Base-by-base conservation (phyloP, 2,113 vertebrate genomes). In the Bostrychus sinensis region DNA sequence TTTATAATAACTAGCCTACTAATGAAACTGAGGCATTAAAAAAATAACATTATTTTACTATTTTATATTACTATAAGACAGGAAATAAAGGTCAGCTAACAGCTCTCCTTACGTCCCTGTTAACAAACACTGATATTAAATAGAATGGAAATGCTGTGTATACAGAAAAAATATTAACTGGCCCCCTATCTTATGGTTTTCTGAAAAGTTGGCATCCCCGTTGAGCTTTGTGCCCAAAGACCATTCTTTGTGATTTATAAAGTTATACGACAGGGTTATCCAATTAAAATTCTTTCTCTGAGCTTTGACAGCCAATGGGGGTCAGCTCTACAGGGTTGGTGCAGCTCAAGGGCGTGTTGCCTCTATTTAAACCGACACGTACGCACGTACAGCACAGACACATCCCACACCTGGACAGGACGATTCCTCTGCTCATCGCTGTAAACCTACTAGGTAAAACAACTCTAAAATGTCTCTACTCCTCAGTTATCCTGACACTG, bases 281-380 rank as follows among this genome's bases (percentile, higher is more conserved):
- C 86, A 84, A 81, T 87, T 7, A 46, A 54, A 78, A 60, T 25
- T 42, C 45, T 22, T 30, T 39, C 4, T 1, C 12, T 20, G 59
- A 64, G 30, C 37, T 39, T 16, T 17, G 22, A 53, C 16, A 82
- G 59, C 91, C 90, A 90, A 91, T 91, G 59, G 55, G 57, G 64
- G 57, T 3, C 32, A 4, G 46, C 28, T 60, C 10, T 39, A 36
- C 42, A 1, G 50, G 56, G 30, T 7, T n/a, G 25, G 25, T 64
- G 48, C 42, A 59, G 76, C 59, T 70, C 14, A 78, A 72, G 88
- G 89, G 88, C 78, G 89, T 85, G 86, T 65, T 65, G 61, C 36
- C 54, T 67, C 59, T 89, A 92, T 87, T 89, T 92, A 92, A 93
- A 77, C 72, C 45, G 23, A 7, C 38, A 56, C 71, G 13, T 63